phyloP scores from a whole-genome alignment of 1,140 invertebrate species.

The Trichogramma pretiosum region DNA sequence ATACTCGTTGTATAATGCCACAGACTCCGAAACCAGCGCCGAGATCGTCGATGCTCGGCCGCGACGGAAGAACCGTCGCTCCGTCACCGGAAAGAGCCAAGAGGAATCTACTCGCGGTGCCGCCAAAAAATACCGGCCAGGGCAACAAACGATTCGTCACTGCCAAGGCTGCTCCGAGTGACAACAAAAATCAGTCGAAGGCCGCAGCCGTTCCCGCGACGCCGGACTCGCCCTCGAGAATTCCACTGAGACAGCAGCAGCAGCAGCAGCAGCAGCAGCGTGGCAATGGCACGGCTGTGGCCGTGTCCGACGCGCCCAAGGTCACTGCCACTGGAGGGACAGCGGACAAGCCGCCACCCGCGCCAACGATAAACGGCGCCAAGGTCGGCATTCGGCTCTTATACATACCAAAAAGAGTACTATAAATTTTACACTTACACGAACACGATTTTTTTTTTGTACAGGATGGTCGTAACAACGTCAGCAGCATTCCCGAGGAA shows the following conservation, averaged over 20 bases:
- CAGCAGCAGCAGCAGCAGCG: slow-evolving; percentile 10
- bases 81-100: neutral
- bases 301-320: neutral
- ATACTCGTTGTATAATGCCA: too few relatives aligned
- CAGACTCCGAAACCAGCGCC: neutral
- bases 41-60: neutral
- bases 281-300: slow-evolving; percentile 15
- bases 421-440: neutral
- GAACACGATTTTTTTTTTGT: neutral
- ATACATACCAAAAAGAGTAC: neutral
- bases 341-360: neutral
- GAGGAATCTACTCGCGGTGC: neutral
- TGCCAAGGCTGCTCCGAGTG: slow-evolving; percentile 14
- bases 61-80: slow-evolving; percentile 6
- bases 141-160: slow-evolving; percentile 5
- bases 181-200: slow-evolving; percentile 2
- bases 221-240: slow-evolving; percentile 9
- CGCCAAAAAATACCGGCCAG: neutral
- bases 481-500: neutral
- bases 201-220: slow-evolving; percentile 14
- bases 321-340: neutral
- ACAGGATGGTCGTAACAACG: too few relatives aligned
- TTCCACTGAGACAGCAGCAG: neutral
- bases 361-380: neutral
- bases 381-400: neutral